Base-by-base conservation (phyloP, 2,797 vertebrate genomes). In the Microchirus variegatus region DNA sequence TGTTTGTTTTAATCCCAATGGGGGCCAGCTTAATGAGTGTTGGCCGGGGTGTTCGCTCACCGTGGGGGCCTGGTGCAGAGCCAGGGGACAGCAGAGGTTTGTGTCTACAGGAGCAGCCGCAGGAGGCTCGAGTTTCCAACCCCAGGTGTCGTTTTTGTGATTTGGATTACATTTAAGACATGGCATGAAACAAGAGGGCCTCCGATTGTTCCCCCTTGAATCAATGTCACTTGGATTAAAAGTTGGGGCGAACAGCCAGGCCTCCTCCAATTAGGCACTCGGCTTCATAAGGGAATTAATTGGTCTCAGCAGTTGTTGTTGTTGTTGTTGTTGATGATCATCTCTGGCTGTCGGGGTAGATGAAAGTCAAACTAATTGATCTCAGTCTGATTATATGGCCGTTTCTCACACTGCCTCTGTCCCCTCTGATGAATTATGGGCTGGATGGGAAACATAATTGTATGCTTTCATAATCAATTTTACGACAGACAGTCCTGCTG, bases 351-450 rank as follows among this genome's bases (percentile, higher is more conserved):
- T 83, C 78, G 80, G 85, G 85, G 76, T 64, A 85, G 87, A 92
- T 92, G 91, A 91, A 91, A 92, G 90, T 86, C 83, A 67, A 80
- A 88, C 84, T 90, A 91, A 93, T 91, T 93, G 89, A 93, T 92
- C 89, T 85, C 85, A 86, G 88, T 83, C 87, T 92, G 90, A 92
- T 91, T 90, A 91, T 91, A 79, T 90, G 87, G 83, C 84, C 75
- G 88, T 87, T 87, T 85, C 88, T 86, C 83, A 84, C 87, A 84
- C 74, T 78, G 67, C 72, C 78, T 71, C 53, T 61, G 75, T 66
- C 75, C 57, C 75, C 57, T 85, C 84, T 87, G 83, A 85, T 80
- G 46, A 60, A 59, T 61, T 62, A 72, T 64, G 56, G 57, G 65
- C 50, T 75, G 57, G 57, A 73, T 72, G 70, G 71, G 52, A 53